Evolutionary conservation across 2,113 vertebrate genomes (phyloP), one percentile per base, ranked within the genome.

Genomic region (Cavia aperea): DNA sequence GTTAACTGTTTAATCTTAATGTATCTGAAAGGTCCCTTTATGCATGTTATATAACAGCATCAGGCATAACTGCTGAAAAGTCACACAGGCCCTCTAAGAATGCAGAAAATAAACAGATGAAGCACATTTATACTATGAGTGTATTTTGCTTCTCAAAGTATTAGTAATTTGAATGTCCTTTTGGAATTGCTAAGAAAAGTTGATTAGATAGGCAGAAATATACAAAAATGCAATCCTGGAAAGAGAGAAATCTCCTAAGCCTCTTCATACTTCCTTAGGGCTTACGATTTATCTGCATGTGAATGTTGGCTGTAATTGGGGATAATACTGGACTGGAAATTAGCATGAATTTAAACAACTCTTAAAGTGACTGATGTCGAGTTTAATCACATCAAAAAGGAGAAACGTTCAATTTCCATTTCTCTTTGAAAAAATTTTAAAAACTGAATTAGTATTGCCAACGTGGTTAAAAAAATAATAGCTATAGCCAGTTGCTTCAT

Each of bases 341-440:
- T 7, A 62, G 3, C 10, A 51, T 54, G 4, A 5, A 5, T 14
- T 9, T 49, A 60, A 75, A n/a, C 10, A 65, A 2, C 0, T 19
- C 58, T 77, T 65, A 26, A 63, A 81, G 54, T 46, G 11, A 81
- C 36, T 86, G 43, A 51, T 46, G 14, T 46, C 54, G 72, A 46
- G 21, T 21, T 79, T 46, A 77, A 68, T 16, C 39, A 39, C 18
- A 54, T 19, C 36, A 81, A 78, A 94, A 16, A 65, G 12, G 36
- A 81, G 46, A 31, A 31, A 4, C 65, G 73, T 33, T 73, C 58
- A n/a, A 60, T 81, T 88, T 75, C 4, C n/a, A 9, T 82, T 18
- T 60, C 23, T 54, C 29, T 81, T 70, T 14, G 18, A 4, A 72
- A 72, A 72, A 72, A 39, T 9, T 39, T 39, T 9, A 73, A 43